Base-by-base conservation (phyloP, 2,113 vertebrate genomes). In the Lepus timidus region DNA sequence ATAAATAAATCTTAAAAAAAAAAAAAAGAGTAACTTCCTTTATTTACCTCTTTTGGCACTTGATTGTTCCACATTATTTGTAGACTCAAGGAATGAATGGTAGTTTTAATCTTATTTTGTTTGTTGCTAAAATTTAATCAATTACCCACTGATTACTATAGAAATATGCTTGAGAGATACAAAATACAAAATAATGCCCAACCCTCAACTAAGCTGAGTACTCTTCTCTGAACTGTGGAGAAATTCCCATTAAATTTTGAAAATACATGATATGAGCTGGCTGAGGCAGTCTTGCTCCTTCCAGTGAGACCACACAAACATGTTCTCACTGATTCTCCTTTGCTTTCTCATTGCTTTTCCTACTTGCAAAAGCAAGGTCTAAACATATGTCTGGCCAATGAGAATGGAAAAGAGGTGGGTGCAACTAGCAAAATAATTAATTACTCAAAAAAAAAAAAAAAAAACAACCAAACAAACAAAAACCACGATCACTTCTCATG, bases 11-110 rank as follows among this genome's bases (percentile, higher is more conserved):
- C 6, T 39, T 39, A 39, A 39, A 44, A 44, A 85, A 70, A 70
- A 58, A 22, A 22, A 84, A 65, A 11, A 1, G 39, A 86, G 10
- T 12, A 58, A n/a, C n/a, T n/a, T n/a, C 55, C 39, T 12, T n/a
- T 52, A 39, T n/a, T 94, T 7, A 64, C 27, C 51, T 71, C 20
- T 65, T 52, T 55, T 74, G 70, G 25, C 20, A 82, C 22, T 29
- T 49, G 49, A 83, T 0, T n/a, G 10, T 55, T 55, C 19, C n/a
- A 79, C 19, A 49, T 71, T 36, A 87, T 64, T 25, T 52, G 12
- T 23, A 55, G 61, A 61, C 19, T 88, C 16, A 39, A 93, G 79
- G 27, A 95, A 78, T 31, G 27, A 95, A 85, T 64, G 20, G 31
- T 27, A 75, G 39, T 49, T 58, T 58, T 58, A 58, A 58, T 58